Conservation (phyloP, 2,888 invertebrate species). For the Brassicogethes aeneus region DNA sequence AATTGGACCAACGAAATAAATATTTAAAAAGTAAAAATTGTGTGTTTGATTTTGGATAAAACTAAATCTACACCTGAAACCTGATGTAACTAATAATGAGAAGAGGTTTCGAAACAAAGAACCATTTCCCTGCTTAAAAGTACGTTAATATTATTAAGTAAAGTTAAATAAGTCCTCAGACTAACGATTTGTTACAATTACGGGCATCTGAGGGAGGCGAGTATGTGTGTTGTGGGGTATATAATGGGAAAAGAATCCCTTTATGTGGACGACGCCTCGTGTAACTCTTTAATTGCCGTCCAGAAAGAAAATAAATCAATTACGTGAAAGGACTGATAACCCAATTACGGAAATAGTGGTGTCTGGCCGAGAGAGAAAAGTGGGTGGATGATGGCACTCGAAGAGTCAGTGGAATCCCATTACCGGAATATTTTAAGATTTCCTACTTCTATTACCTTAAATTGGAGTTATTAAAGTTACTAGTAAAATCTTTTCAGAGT, state of each 20-base stretch:
- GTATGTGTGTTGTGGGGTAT: background rate
- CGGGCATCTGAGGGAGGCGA: background rate
- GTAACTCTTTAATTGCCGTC: constrained; percentile 24
- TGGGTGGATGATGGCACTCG: too few species aligned
- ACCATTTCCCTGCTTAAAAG: too few species aligned
- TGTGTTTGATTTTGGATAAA: too few species aligned
- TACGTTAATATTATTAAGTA: background rate
- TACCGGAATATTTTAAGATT: too few species aligned
- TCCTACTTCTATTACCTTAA: too few species aligned
- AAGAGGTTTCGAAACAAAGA: too few species aligned
- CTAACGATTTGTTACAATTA: constrained; percentile 1
- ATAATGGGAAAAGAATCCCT: background rate
- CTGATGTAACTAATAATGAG: too few species aligned
- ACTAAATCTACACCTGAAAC: too few species aligned
- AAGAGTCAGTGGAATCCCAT: too few species aligned
- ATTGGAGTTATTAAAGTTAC: too few species aligned
- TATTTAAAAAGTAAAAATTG: background rate
- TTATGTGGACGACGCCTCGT: constrained; percentile 7
- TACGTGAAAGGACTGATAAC: constrained; percentile 33
- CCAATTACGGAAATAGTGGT: constrained; percentile 25
- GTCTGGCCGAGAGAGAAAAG: constrained; percentile 14
- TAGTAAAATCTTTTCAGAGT: too few species aligned
- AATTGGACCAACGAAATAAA: constrained; percentile 24
- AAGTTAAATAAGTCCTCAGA: background rate
- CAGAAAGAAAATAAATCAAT: constrained; percentile 32